Evolutionary conservation across 2,113 vertebrate species (phyloP).

Genomic region (Pristiophorus japonicus): DNA sequence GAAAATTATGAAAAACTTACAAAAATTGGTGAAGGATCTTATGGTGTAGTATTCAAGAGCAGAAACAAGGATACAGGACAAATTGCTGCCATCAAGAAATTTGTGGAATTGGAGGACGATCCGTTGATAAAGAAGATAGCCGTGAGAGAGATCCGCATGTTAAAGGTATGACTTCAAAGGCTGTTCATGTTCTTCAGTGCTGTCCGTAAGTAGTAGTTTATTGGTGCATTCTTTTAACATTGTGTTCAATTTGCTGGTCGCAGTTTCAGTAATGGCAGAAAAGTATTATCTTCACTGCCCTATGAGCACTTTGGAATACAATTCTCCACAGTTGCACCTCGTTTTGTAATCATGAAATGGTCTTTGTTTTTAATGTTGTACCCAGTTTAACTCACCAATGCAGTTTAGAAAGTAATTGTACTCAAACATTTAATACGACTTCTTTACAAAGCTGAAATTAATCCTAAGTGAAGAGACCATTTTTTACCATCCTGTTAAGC

Average conservation of each 20-base stretch:
- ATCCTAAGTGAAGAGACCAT: background rate
- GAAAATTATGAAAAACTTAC: conserved; percentile 78
- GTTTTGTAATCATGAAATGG: background rate
- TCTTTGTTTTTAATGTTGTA: background rate
- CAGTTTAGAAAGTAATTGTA: background rate
- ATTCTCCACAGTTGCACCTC: background rate
- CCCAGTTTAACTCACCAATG: background rate
- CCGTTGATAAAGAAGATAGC: conserved; percentile 79
- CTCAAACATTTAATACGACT: background rate
- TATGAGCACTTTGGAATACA: background rate
- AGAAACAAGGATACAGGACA: conserved; percentile 71
- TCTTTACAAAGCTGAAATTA: background rate
- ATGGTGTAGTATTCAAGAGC: conserved; percentile 79
- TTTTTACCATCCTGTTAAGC: background rate
- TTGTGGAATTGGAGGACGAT: conserved; percentile 77
- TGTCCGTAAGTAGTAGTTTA: background rate
- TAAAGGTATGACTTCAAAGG: conserved; percentile 62
- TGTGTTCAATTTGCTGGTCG: background rate
- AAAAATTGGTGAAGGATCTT: conserved; percentile 80
- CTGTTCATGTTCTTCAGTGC: background rate
- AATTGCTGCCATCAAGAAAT: conserved; percentile 78
- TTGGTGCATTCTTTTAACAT: background rate
- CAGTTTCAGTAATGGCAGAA: background rate
- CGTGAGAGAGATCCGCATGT: conserved; percentile 70
- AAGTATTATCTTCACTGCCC: background rate